Evolutionary conservation across 2,797 vertebrate genomes (phyloP).

Genomic region (Notolepis coatsorum): DNA sequence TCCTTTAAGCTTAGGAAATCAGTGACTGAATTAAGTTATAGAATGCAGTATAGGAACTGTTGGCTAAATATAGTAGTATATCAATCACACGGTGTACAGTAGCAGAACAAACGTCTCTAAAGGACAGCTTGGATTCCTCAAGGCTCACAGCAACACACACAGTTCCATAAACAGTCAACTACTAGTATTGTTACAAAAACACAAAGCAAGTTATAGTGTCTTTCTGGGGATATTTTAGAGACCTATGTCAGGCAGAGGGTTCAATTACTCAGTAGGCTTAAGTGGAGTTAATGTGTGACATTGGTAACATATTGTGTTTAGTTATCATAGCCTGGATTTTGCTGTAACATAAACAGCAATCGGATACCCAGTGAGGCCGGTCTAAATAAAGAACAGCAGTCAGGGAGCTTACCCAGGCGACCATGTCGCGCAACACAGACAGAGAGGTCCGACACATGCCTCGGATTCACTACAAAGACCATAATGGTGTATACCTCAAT

Average conservation of each 20-base stretch:
- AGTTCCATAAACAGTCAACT: conserved; percentile 29
- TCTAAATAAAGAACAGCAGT: conserved; percentile 76
- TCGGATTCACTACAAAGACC: conserved; percentile 57
- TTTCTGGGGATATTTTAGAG: conserved; percentile 43
- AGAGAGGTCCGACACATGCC: conserved; percentile 59
- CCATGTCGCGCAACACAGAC: conserved; percentile 60
- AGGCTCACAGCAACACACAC: neutral
- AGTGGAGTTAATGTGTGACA: conserved; percentile 39
- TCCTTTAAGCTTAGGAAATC: too few species aligned
- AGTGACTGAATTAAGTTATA: too few species aligned
- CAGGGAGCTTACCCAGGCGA: conserved; percentile 71
- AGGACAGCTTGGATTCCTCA: conserved; percentile 1
- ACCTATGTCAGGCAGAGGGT: conserved; percentile 45
- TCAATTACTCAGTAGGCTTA: conserved; percentile 71
- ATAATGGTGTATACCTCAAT: conserved; percentile 59
- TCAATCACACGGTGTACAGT: too few species aligned
- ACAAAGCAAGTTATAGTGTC: conserved; percentile 27
- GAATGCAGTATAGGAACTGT: too few species aligned
- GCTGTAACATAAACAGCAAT: conserved; percentile 47
- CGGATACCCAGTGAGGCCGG: conserved; percentile 46
- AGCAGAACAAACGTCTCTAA: neutral
- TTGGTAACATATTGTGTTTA: conserved; percentile 49
- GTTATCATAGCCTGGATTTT: conserved; percentile 61
- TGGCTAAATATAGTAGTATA: too few species aligned
- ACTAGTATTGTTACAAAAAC: conserved; percentile 35